Percentiles rank a stretch among this genome's conserved stretches.
phyloP scores from a whole-genome alignment of 2,113 vertebrate species.

The Amazona vittata region DNA sequence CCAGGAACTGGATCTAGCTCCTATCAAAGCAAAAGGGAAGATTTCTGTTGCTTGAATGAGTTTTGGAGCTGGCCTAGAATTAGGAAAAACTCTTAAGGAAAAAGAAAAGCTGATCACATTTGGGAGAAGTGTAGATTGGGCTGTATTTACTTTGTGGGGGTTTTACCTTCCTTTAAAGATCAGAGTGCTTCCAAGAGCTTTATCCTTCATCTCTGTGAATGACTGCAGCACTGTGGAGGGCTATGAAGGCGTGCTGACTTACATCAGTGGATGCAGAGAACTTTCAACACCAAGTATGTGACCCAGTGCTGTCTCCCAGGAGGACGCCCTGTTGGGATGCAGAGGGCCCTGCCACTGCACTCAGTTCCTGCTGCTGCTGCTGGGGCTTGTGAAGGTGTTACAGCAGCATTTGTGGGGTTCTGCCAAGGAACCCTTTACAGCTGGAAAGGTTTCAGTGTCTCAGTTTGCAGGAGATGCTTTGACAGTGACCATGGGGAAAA shows the following conservation, averaged over 20 bases:
- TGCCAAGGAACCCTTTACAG: not conserved
- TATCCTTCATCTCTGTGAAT: not conserved
- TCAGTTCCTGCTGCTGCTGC: not conserved
- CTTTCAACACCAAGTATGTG: not conserved
- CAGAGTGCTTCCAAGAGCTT: constrained; percentile 5
- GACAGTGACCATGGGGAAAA: not conserved
- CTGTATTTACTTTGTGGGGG: not conserved
- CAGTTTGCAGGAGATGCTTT: not conserved
- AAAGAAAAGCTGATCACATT: not conserved
- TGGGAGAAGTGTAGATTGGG: not conserved
- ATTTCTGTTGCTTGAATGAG: not conserved
- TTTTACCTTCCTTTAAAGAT: not conserved
- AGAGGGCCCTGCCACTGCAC: not conserved
- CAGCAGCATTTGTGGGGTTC: not conserved
- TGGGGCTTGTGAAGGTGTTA: not conserved
- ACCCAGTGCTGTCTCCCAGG: not conserved
- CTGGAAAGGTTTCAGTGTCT: not conserved
- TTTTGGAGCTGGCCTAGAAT: not conserved
- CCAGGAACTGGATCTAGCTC: not conserved
- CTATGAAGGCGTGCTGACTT: not conserved
- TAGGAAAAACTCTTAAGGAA: not conserved
- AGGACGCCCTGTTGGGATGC: not conserved
- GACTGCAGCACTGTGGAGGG: not conserved
- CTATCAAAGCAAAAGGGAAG: not conserved
- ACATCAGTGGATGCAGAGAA: not conserved